Evolutionary conservation across 2,888 invertebrate species (phyloP).

Genomic region (Brachyopa scutellaris): DNA sequence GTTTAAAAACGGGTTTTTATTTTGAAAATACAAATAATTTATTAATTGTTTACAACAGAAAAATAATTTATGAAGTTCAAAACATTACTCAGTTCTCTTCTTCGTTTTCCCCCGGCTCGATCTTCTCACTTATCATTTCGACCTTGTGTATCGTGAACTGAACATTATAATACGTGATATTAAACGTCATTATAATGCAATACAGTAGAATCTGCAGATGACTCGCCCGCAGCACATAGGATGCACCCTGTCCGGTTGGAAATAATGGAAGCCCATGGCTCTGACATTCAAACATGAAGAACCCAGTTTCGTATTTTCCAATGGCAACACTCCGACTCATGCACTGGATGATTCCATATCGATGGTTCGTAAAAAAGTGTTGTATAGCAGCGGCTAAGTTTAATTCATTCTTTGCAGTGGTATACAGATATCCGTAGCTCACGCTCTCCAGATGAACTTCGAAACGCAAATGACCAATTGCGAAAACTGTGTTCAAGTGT

Average conservation of each 20-base stretch:
- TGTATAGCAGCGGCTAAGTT: constrained; percentile 85
- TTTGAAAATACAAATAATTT: too few relatives aligned
- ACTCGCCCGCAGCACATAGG: constrained; percentile 85
- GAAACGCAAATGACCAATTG: constrained; percentile 84
- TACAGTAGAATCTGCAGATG: constrained; percentile 85
- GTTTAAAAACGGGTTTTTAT: too few relatives aligned
- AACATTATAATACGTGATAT: constrained; percentile 83
- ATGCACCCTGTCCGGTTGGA: constrained; percentile 83
- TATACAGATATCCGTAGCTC: constrained; percentile 85
- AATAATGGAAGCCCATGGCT: constrained; percentile 85
- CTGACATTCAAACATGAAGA: constrained; percentile 87
- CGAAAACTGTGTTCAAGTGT: constrained; percentile 84
- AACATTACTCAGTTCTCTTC: constrained; percentile 73
- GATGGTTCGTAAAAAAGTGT: constrained; percentile 84
- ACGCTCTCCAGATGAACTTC: constrained; percentile 84
- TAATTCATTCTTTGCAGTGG: constrained; percentile 83
- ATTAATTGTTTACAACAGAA: too few relatives aligned
- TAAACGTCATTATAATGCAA: constrained; percentile 85
- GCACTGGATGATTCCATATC: constrained; percentile 84
- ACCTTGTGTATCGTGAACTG: constrained; percentile 83
- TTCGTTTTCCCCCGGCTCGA: constrained; percentile 71
- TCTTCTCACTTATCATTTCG: constrained; percentile 75
- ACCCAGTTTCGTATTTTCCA: constrained; percentile 83
- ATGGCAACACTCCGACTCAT: constrained; percentile 83
- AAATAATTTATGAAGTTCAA: too few relatives aligned